These are phyloP conservation scores for Idaea biselata DNA, from an alignment of 2,888 invertebrate species.

Conservation along the genomic window DNA sequence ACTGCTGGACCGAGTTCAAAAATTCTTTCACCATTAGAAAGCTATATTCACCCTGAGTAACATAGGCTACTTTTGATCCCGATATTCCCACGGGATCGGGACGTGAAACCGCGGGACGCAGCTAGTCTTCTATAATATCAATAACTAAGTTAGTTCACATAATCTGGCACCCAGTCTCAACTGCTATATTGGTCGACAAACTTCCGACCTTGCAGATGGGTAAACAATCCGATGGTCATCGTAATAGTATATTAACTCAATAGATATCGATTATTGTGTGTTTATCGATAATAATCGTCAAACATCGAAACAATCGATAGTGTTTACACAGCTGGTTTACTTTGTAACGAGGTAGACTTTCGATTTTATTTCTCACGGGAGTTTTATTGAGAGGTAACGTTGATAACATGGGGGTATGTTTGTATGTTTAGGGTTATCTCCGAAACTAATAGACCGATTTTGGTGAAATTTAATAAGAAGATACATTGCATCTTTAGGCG, in stretches of 20 bases:
- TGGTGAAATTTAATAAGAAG: background rate
- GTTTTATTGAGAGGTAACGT: too few species aligned
- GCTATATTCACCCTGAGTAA: too few species aligned
- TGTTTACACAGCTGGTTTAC: background rate
- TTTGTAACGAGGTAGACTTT: background rate
- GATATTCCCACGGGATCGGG: too few species aligned
- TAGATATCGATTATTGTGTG: background rate
- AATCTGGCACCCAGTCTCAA: background rate
- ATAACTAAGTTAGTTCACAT: too few species aligned
- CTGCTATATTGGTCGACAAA: background rate
- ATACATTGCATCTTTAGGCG: background rate
- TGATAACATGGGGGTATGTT: too few species aligned
- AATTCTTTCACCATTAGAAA: too few species aligned
- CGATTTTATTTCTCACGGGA: background rate
- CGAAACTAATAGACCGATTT: background rate
- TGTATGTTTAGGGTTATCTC: background rate
- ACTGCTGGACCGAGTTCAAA: too few species aligned
- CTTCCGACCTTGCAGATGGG: background rate
- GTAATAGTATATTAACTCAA: background rate
- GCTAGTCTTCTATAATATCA: too few species aligned
- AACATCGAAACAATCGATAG: background rate
- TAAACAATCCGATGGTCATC: background rate
- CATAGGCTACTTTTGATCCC: too few species aligned
- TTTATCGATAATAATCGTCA: background rate
- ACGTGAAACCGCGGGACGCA: too few species aligned